These are phyloP conservation scores for Microtus agrestis DNA, from an alignment of 2,797 vertebrate species.

Conservation along the genomic window DNA sequence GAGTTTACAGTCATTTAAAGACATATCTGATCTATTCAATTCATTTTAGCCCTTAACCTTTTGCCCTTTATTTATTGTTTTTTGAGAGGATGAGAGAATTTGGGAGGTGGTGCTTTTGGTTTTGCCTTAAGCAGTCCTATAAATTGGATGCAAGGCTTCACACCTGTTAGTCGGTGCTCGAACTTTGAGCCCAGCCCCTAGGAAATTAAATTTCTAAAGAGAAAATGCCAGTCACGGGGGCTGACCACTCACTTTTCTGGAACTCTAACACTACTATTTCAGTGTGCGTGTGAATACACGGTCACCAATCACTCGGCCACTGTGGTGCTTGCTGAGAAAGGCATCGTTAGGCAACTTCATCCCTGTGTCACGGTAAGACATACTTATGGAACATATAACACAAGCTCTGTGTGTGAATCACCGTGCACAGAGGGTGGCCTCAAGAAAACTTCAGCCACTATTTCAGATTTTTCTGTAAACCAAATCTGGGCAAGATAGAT, in stretches of 20 bases:
- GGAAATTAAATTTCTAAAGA: constrained; percentile 17
- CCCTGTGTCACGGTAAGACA: not conserved
- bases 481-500: constrained; percentile 43
- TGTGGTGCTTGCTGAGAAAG: not conserved
- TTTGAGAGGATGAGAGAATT: not conserved
- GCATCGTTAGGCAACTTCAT: not conserved
- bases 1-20: constrained; percentile 53
- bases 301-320: not conserved
- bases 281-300: not conserved
- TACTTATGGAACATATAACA: not conserved
- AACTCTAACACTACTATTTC: constrained; percentile 1
- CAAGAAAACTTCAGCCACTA: not conserved
- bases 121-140: not conserved
- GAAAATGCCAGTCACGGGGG: not conserved
- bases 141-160: not conserved
- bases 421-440: not conserved
- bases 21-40: constrained; percentile 22
- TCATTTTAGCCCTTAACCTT: not conserved
- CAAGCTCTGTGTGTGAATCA: not conserved
- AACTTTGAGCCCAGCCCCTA: not conserved
- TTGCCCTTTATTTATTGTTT: not conserved
- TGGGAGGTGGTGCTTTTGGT: not conserved
- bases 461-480: constrained; percentile 12
- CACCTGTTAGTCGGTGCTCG: not conserved
- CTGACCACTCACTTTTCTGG: not conserved